These are phyloP conservation scores for Gavia stellata DNA, from an alignment of 2,113 vertebrate genomes.

Conservation along the genomic window DNA sequence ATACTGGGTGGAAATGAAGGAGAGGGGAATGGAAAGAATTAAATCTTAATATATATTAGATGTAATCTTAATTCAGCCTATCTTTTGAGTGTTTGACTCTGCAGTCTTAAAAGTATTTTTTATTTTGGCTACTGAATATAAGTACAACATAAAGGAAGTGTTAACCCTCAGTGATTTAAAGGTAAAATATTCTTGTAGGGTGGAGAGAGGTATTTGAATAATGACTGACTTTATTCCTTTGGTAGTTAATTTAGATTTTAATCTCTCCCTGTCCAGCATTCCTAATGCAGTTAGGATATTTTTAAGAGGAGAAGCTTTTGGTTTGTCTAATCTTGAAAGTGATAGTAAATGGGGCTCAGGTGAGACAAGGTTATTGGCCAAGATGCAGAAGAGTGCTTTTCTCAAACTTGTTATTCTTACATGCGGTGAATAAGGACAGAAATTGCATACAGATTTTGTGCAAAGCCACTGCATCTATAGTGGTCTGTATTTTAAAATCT, in stretches of 20 bases:
- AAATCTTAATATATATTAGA: background rate
- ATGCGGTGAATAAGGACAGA: background rate
- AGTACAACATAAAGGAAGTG: background rate
- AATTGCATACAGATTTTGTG: background rate
- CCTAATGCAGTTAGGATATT: background rate
- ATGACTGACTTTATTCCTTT: background rate
- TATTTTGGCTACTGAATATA: background rate
- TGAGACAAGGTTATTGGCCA: background rate
- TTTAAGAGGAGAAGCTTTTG: background rate
- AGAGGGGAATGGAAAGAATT: background rate
- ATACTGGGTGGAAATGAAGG: background rate
- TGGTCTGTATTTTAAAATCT: background rate
- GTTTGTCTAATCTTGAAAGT: background rate
- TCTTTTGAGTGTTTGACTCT: background rate
- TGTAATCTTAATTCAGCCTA: background rate
- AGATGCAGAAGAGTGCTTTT: background rate
- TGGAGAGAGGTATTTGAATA: background rate
- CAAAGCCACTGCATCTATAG: background rate
- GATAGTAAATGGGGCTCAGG: background rate
- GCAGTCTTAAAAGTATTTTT: background rate
- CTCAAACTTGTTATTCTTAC: background rate
- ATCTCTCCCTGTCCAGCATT: background rate
- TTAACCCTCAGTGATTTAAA: background rate
- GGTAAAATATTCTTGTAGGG: background rate
- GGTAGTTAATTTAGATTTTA: background rate